Conservation (phyloP, 2,113 vertebrate species). For the Corythornis cristatus region DNA sequence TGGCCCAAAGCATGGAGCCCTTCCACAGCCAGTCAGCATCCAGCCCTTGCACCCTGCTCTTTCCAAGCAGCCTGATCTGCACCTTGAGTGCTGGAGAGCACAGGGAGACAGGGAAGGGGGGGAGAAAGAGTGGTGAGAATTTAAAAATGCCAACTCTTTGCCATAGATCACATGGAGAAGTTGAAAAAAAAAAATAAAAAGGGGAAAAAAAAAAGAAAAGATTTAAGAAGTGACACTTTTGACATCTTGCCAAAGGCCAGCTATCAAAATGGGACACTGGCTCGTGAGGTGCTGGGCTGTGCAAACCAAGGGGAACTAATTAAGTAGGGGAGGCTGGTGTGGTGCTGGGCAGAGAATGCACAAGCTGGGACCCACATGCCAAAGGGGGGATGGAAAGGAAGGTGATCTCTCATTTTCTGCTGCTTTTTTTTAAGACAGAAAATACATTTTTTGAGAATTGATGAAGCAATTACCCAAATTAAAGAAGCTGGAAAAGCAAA, state of each 20-base stretch:
- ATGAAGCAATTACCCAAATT: constrained; percentile 90
- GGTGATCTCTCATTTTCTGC: constrained; percentile 88
- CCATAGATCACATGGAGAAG: constrained; percentile 57
- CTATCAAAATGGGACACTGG: constrained; percentile 79
- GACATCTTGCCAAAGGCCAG: constrained; percentile 72
- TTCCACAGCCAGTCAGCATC: not conserved
- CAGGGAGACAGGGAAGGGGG: not conserved
- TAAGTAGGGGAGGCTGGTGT: constrained; percentile 85
- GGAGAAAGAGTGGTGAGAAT: constrained; percentile 7
- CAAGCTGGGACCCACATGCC: constrained; percentile 78
- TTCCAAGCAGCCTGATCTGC: not conserved
- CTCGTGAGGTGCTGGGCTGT: constrained; percentile 78
- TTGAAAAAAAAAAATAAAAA: not conserved
- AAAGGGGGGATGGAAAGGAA: constrained; percentile 76
- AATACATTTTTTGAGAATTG: constrained; percentile 83
- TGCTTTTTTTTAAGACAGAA: constrained; percentile 84
- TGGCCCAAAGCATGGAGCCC: not conserved
- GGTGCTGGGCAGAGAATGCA: constrained; percentile 85
- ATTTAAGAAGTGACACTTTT: constrained; percentile 78
- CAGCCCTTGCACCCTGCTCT: rapidly evolving
- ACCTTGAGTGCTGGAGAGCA: not conserved
- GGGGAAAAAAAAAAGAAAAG: not conserved
- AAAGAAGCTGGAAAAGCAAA: constrained; percentile 88
- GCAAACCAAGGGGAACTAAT: constrained; percentile 92
- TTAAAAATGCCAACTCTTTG: constrained; percentile 43